A percentile compares a stretch with the other conserved stretches of the same genome.
phyloP scores from a whole-genome alignment of 2,113 vertebrate genomes.

The Hippocampus zosterae region DNA sequence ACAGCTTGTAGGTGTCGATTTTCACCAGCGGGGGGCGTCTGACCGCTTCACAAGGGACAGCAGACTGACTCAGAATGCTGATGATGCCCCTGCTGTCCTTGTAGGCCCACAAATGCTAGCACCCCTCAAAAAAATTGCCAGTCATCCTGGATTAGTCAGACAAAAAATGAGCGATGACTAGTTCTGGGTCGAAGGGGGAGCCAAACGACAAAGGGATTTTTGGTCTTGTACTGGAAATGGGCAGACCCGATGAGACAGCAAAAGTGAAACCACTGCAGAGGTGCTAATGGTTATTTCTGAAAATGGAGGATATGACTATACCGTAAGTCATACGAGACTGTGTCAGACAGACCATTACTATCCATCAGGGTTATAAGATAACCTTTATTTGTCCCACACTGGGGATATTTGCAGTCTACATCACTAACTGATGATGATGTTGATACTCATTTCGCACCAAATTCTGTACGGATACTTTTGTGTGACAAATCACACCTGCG shows the following conservation, averaged over 20 bases:
- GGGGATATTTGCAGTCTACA: too few species aligned
- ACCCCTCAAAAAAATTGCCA: background rate
- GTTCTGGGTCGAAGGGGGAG: background rate
- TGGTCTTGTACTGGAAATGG: background rate
- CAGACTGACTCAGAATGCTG: background rate
- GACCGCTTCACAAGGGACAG: background rate
- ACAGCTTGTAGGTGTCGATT: background rate
- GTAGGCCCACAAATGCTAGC: background rate
- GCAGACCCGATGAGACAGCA: background rate
- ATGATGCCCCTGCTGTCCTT: background rate
- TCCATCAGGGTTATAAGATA: background rate
- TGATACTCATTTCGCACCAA: too few species aligned
- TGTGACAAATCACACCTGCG: too few species aligned
- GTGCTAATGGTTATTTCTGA: background rate
- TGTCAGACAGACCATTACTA: background rate
- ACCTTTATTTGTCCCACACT: too few species aligned
- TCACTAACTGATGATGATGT: too few species aligned
- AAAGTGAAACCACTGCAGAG: background rate
- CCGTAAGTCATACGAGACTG: background rate
- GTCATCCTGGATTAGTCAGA: background rate
- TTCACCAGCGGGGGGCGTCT: constrained; percentile 31
- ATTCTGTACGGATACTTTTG: too few species aligned
- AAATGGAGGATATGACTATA: background rate
- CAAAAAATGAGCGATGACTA: background rate
- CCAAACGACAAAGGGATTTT: background rate